Base-by-base conservation (phyloP, 2,797 vertebrate genomes). In the Muscicapa comitata region DNA sequence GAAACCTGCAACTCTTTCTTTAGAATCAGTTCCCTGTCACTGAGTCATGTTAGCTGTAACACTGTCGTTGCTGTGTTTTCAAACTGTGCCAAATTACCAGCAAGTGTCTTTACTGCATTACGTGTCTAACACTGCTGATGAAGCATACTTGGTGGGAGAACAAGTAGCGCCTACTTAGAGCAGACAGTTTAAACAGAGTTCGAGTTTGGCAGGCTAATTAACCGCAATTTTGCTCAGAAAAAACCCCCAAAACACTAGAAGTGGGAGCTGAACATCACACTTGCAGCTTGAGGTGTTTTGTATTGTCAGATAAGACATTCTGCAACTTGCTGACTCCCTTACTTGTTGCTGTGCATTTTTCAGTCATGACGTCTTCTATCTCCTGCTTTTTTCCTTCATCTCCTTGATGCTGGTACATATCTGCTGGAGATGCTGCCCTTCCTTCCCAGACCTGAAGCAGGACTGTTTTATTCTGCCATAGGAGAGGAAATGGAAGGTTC, bases 21-120 rank as follows among this genome's bases (percentile, higher is more conserved):
- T 94, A 95, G 92, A 86, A 90, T 88, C 75, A 91, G 88, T 96
- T 97, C 94, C 93, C 86, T 88, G 43, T 94, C 92, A 63, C 80
- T 95, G 95, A 96, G 79, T 95, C 87, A 84, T 10, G 79, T 90
- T 95, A 91, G 72, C 91, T 93, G 79, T 96, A 91, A 91, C 81
- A 63, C 78, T 96, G 94, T 94, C 7, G 11, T 95, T 70, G 93
- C 89, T 96, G 89, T 96, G 95, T 97, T 97, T 96, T 95, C 96
- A 97, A 97, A 97, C 96, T 97, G 98, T 99, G 99, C 99, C 99
- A 99, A 98, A 98, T 97, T 98, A 98, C 98, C 99, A 99, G 98
- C 98, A 99, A 99, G 99, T 99, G 99, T 99, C 99, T 99, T 99
- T 98, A 97, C 97, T 98, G 96, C 93, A 96, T 97, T 96, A 98